phyloP scores from a whole-genome alignment of 2,888 invertebrate genomes.

The Stegophylla sp. region DNA sequence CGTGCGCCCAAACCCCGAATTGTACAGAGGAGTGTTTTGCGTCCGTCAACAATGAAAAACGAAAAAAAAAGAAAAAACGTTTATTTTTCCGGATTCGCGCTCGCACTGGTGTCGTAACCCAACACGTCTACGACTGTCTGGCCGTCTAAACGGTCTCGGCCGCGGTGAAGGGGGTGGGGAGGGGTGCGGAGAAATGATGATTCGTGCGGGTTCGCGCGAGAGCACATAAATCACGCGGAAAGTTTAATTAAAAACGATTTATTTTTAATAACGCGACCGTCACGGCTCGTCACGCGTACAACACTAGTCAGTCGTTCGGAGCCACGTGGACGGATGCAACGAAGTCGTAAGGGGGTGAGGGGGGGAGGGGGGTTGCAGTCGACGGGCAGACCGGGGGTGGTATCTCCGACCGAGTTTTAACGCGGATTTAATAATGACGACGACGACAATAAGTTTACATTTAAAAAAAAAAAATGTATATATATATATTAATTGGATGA shows the following conservation, averaged over 20 bases:
- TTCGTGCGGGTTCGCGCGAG: background rate
- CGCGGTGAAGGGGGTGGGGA: too few species aligned
- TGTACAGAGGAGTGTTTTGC: too few species aligned
- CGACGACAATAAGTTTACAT: background rate
- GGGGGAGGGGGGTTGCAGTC: too few species aligned
- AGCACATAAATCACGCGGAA: slow-evolving; percentile 27
- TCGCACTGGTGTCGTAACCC: too few species aligned
- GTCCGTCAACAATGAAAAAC: too few species aligned
- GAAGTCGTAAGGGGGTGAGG: too few species aligned
- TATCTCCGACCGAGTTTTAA: background rate
- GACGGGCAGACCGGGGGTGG: background rate
- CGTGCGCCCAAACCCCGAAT: too few species aligned
- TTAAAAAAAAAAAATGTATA: background rate
- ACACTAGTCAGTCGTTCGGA: background rate
- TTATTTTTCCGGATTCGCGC: too few species aligned
- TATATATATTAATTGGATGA: slow-evolving; percentile 5
- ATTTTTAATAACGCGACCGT: slow-evolving; percentile 21
- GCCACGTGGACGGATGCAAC: background rate
- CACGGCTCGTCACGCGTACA: background rate
- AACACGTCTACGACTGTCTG: too few species aligned
- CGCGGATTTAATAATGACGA: background rate
- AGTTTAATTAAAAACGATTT: slow-evolving; percentile 51
- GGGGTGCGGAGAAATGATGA: too few species aligned
- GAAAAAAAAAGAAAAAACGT: too few species aligned
- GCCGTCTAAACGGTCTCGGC: too few species aligned